phyloP scores from a whole-genome alignment of 1,140 invertebrate species.

The Zaprionus nigranus region DNA sequence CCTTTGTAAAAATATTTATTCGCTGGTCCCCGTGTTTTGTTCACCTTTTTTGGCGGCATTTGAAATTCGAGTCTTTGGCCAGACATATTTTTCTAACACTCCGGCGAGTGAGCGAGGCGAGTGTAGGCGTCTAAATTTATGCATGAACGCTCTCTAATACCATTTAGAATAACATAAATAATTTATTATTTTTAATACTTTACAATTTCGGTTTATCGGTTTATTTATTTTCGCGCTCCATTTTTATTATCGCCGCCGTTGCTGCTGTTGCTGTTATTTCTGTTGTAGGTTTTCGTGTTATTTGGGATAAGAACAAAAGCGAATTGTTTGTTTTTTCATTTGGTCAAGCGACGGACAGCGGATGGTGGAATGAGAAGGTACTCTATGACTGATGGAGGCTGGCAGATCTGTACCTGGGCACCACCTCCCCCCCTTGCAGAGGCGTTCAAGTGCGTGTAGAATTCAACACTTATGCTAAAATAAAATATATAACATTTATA shows the following conservation, averaged over 20 bases:
- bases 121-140: constrained; percentile 65
- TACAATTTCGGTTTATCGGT: constrained; percentile 79
- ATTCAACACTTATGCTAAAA: constrained; percentile 63
- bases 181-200: no score
- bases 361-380: not conserved
- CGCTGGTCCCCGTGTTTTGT: not conserved
- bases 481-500: constrained; percentile 66
- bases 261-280: constrained; percentile 40
- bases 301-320: constrained; percentile 71
- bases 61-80: constrained; percentile 23
- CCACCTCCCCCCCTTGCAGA: constrained; percentile 5
- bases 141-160: constrained; percentile 71
- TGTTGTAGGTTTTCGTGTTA: constrained; percentile 50
- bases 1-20: not conserved
- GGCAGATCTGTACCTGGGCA: not conserved
- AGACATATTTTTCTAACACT: constrained; percentile 60
- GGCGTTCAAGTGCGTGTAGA: constrained; percentile 61
- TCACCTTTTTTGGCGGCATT: not conserved
- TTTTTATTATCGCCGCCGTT: constrained; percentile 33
- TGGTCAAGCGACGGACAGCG: constrained; percentile 28
- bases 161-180: no score
- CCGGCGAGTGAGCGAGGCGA: not conserved
- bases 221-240: constrained; percentile 32
- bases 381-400: no score
- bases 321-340: constrained; percentile 80